Base-by-base conservation (phyloP, 2,888 invertebrate species). In the Tenthredo amoena region DNA sequence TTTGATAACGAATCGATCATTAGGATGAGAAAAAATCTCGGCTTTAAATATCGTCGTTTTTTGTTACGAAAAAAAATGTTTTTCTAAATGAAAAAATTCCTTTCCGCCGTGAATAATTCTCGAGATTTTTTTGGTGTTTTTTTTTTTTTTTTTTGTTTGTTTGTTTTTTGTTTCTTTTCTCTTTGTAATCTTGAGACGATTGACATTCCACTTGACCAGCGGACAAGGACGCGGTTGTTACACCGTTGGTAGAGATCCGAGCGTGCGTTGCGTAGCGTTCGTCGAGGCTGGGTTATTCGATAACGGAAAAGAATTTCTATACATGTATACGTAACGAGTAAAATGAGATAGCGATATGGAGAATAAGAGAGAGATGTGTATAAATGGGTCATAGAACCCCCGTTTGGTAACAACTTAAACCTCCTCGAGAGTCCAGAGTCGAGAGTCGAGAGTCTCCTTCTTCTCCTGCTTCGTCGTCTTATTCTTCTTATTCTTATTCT, bases 321-420 rank as follows among this genome's bases (percentile, higher is more conserved):
- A 55, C 6, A 50, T 6, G 18, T 47, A 26, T 74, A 74, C 74
- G 40, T 74, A 74, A 68, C 74, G 77, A 47, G 77, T 55, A 55
- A 55, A 34, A 40, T 10, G 81, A 81, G 62, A 62, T 15, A 62
- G 58, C n/a, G 37, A 81, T 21, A 18, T 26, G 58, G 31, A 77
- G 76, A 31, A 50, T 12, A 18, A 77, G 31, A 77, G 77, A 58
- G 58, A 62, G 18, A 15, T 21, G 58, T 31, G 68, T 43, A 83
- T 83, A 83, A 83, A 83, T 83, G 83, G 83, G 83, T 83, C 83
- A 83, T 68, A 83, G 83, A 83, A 83, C 83, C 68, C 68, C 81
- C 81, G 81, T 81, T 81, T 81, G 81, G 81, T 81, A 81, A 81
- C 81, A 62, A 62, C 81, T 62, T 62, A n/a, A 79, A 47, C n/a